Base-by-base conservation (phyloP, 2,797 vertebrate species). In the Myotis pilosus region DNA sequence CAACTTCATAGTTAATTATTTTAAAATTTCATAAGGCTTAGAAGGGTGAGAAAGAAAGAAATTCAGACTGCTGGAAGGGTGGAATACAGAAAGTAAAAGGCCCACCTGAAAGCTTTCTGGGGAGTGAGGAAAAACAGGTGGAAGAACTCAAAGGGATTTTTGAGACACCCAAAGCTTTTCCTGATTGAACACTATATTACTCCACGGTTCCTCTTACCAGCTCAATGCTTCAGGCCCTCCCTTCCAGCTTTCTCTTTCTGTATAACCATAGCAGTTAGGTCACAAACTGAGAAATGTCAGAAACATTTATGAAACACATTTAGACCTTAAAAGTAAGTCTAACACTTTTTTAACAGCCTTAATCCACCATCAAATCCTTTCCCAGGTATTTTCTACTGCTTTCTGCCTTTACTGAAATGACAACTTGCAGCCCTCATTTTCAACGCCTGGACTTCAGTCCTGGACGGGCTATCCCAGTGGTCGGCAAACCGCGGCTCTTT, bases 281-380 rank as follows among this genome's bases (percentile, higher is more conserved):
- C 74, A 92, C 19, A 90, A 95, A 90, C 12, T 57, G 62, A 92
- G 36, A 92, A 87, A 68, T 51, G 16, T 62, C 2, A 72, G 22
- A 16, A 57, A 80, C 79, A 92, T 53, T 71, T 53, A 92, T 75
- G 66, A 84, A 91, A 91, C 36, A 78, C 16, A 85, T 9, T 69
- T 25, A 94, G 7, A 55, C 19, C 15, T 86, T 87, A 95, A 94
- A 95, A 95, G 74, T 41, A 74, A 80, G 68, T 76, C 44, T 94
- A 41, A 74, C 6, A 86, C n/a, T 49, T 89, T 41, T 79, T 41
- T 64, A 83, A 49, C 49, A 85, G 22, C 85, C n/a, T 92, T 66
- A 60, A 83, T 62, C 10, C 30, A 57, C 47, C 25, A 87, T 72
- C 64, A 95, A 94, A 78, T 83, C 17, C 30, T 76, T 89, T 93